Conservation (phyloP, 2,797 vertebrate genomes). For the Phrynocephalus vlangalii region DNA sequence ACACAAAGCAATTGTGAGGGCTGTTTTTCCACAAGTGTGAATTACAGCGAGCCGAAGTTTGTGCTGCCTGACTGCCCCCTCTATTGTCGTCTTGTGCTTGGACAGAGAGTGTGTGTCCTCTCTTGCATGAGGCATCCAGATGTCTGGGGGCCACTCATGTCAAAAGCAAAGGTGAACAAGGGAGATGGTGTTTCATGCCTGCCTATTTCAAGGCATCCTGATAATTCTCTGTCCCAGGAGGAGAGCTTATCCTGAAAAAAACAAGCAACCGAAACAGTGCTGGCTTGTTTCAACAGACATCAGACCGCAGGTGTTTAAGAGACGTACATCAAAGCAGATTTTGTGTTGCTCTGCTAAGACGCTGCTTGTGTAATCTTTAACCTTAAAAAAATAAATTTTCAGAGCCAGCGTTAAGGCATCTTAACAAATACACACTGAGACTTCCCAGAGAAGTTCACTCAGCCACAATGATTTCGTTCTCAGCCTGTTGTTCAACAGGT, state of each 20-base stretch:
- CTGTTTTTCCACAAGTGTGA: too few relatives aligned
- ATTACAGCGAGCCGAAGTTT: too few relatives aligned
- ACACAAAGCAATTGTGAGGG: too few relatives aligned
- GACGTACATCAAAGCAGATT: not conserved
- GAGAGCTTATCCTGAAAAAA: not conserved
- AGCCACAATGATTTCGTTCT: not conserved
- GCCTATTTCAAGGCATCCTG: not conserved
- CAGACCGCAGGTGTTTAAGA: slow-evolving; percentile 9
- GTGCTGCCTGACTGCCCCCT: too few relatives aligned
- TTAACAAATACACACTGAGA: not conserved
- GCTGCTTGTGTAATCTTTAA: not conserved
- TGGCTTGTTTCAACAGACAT: slow-evolving; percentile 18
- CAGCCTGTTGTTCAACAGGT: too few relatives aligned
- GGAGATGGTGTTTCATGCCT: not conserved
- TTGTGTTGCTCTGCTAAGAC: not conserved
- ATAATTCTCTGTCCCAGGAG: not conserved
- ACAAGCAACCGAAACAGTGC: not conserved
- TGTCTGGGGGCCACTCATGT: too few relatives aligned
- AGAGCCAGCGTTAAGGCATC: not conserved
- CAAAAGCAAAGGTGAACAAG: not conserved
- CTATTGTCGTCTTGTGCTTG: not conserved
- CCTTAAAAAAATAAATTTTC: too few relatives aligned
- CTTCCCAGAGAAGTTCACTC: not conserved
- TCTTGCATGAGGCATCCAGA: not conserved
- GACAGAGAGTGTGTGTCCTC: not conserved